Evolutionary conservation across 2,888 invertebrate species (phyloP).

Genomic region (Ectropis crepuscularia): DNA sequence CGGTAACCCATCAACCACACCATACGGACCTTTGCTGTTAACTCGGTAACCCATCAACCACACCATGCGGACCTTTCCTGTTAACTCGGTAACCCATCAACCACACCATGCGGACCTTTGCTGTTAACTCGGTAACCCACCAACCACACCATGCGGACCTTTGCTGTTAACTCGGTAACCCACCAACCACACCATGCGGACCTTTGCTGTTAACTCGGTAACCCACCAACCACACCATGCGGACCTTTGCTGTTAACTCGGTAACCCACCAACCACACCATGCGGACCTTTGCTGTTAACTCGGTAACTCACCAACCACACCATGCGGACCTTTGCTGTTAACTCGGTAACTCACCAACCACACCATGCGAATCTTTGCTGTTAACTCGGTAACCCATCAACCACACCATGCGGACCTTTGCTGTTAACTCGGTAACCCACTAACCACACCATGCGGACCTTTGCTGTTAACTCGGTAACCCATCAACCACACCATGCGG

Average conservation of each 20-base stretch:
- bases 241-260: slow-evolving; percentile 81
- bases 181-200: no score
- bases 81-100: slow-evolving; percentile 81
- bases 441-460: slow-evolving; percentile 59
- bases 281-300: no score
- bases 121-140: no score
- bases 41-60: slow-evolving; percentile 79
- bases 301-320: slow-evolving; percentile 68
- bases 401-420: slow-evolving; percentile 59
- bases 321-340: slow-evolving; percentile 69
- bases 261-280: slow-evolving; percentile 56
- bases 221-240: slow-evolving; percentile 70
- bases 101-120: no score
- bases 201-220: no score
- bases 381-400: no score
- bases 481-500: no score
- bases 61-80: slow-evolving; percentile 65
- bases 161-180: slow-evolving; percentile 85
- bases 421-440: slow-evolving; percentile 85
- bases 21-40: slow-evolving; percentile 73
- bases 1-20: slow-evolving; percentile 72
- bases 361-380: no score
- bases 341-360: slow-evolving; percentile 79
- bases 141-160: slow-evolving; percentile 62
- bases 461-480: slow-evolving; percentile 85